Percentiles rank a stretch among this genome's conserved stretches.
Evolutionary conservation across 2,113 vertebrate genomes (phyloP).

Genomic region (Grallaria varia): DNA sequence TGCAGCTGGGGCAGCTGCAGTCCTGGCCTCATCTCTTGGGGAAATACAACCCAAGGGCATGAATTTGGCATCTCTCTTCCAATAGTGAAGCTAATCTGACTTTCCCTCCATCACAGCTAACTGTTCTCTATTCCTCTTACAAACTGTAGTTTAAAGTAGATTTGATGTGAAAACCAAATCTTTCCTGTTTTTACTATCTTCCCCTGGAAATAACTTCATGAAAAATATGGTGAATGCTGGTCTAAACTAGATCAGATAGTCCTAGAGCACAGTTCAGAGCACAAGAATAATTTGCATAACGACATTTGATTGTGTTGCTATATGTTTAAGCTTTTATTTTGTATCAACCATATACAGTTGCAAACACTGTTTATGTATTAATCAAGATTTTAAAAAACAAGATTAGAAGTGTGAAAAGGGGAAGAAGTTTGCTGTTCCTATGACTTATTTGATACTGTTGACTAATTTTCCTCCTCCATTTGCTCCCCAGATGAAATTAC

Average conservation of each 20-base stretch:
- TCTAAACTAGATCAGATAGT: neutral
- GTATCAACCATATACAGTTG: neutral
- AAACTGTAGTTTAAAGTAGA: neutral
- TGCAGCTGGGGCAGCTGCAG: neutral
- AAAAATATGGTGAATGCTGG: neutral
- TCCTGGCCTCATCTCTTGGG: neutral
- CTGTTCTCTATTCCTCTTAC: neutral
- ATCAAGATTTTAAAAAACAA: neutral
- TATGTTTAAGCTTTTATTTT: neutral
- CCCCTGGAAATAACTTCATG: neutral
- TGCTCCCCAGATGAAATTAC: conserved; percentile 83
- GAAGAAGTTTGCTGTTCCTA: neutral
- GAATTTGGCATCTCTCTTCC: neutral
- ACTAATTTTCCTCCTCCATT: neutral
- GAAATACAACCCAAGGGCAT: neutral
- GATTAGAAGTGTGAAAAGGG: neutral
- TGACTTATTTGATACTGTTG: neutral
- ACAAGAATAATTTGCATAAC: neutral
- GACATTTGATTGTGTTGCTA: neutral
- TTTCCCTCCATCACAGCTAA: neutral
- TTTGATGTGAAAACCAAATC: neutral
- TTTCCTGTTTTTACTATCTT: neutral
- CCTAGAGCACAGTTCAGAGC: neutral
- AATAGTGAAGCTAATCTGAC: neutral
- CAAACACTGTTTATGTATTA: neutral